Evolutionary conservation across 1,140 invertebrate genomes (phyloP).

Genomic region (Limonius californicus): DNA sequence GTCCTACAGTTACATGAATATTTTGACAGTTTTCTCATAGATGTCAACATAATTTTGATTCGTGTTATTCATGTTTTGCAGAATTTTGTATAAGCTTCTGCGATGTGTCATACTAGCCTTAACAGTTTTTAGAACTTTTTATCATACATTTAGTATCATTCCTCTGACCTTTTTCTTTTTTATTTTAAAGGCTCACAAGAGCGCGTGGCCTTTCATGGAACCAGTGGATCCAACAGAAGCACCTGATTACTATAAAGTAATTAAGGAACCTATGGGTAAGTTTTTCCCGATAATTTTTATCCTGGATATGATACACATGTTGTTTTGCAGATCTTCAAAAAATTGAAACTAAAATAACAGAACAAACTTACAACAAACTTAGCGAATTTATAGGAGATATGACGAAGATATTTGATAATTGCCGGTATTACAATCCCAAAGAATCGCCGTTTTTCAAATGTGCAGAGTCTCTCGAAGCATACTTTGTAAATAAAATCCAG

Average conservation of each 20-base stretch:
- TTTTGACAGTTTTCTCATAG: too few species aligned
- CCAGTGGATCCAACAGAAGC: constrained; percentile 93
- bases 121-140: too few species aligned
- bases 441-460: constrained; percentile 94
- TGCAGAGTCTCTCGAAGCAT: constrained; percentile 91
- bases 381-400: constrained; percentile 96
- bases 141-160: too few species aligned
- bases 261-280: constrained; percentile 97
- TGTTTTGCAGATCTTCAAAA: constrained; percentile 91
- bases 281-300: too few species aligned
- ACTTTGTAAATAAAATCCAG: constrained; percentile 90
- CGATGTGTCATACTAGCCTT: too few species aligned
- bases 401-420: constrained; percentile 98
- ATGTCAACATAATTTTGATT: too few species aligned
- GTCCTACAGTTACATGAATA: too few species aligned
- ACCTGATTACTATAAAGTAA: constrained; percentile 95
- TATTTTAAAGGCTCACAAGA: constrained; percentile 72
- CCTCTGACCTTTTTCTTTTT: too few species aligned
- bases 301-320: too few species aligned
- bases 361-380: constrained; percentile 78
- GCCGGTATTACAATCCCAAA: constrained; percentile 93
- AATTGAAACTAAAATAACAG: constrained; percentile 84
- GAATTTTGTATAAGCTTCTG: too few species aligned
- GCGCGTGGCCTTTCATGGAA: constrained; percentile 96
- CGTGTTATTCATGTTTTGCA: too few species aligned